A percentile compares a stretch with the other conserved stretches of the same genome.
phyloP scores from a whole-genome alignment of 2,113 vertebrate species.

The rat (Rattus norvegicus) region GRCr8 NC_086033.1:81034501-81035000 shows the following conservation, averaged over 20 bases:
- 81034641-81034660: slow-evolving; percentile 84
- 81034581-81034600: slow-evolving; percentile 92
- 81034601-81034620: slow-evolving; percentile 92
- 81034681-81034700: slow-evolving; percentile 80
- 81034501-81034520: slow-evolving; percentile 99
- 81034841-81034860: not conserved
- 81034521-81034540: slow-evolving; percentile 99
- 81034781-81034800: slow-evolving; percentile 61
- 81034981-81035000: not conserved
- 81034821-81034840: not conserved
- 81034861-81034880: not conserved
- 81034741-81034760: slow-evolving; percentile 48
- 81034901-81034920: too few species aligned
- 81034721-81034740: slow-evolving; percentile 56
- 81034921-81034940: not conserved
- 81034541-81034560: slow-evolving; percentile 90
- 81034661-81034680: slow-evolving; percentile 92
- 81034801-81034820: slow-evolving; percentile 35
- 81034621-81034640: slow-evolving; percentile 90
- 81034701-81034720: slow-evolving; percentile 66
- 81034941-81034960: not conserved
- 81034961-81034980: not conserved
- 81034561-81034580: slow-evolving; percentile 92
- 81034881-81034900: not conserved
- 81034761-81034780: slow-evolving; percentile 58